Evolutionary conservation across 1,140 invertebrate species (phyloP).

Genomic region (Drosophila parabipectinata): DNA sequence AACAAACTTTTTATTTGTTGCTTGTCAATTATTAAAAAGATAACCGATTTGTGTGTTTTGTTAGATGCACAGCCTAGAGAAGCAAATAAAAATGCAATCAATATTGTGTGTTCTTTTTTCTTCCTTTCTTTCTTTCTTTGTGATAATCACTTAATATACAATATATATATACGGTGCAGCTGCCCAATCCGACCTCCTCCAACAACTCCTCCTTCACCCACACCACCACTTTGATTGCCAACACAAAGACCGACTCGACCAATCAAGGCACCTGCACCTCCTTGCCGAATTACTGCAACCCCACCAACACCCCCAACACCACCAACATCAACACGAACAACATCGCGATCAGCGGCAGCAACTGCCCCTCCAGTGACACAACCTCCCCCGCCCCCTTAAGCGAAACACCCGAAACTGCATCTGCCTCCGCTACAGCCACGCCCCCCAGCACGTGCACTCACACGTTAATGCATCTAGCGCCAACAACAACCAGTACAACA

Average conservation of each 20-base stretch:
- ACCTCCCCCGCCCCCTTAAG: slow-evolving; percentile 21
- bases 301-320: slow-evolving; percentile 43
- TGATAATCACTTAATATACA: slow-evolving; percentile 50
- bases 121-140: slow-evolving; percentile 78
- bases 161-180: slow-evolving; percentile 36
- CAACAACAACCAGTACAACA: slow-evolving; percentile 42
- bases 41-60: slow-evolving; percentile 14
- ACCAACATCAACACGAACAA: slow-evolving; percentile 23
- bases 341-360: background rate
- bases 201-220: slow-evolving; percentile 54
- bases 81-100: slow-evolving; percentile 54
- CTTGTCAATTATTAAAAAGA: background rate
- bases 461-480: slow-evolving; percentile 59
- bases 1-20: background rate
- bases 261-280: slow-evolving; percentile 71
- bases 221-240: slow-evolving; percentile 46
- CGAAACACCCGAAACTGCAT: slow-evolving; percentile 22
- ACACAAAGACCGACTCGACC: slow-evolving; percentile 34
- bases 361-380: slow-evolving; percentile 21
- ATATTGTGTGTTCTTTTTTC: slow-evolving; percentile 72
- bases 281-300: slow-evolving; percentile 44
- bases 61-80: slow-evolving; percentile 25
- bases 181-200: slow-evolving; percentile 38
- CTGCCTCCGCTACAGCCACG: slow-evolving; percentile 43
- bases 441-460: slow-evolving; percentile 66